Percentiles rank a stretch among this genome's conserved stretches.
phyloP scores from a whole-genome alignment of 2,888 invertebrate species.

The Agrochola circellaris region DNA sequence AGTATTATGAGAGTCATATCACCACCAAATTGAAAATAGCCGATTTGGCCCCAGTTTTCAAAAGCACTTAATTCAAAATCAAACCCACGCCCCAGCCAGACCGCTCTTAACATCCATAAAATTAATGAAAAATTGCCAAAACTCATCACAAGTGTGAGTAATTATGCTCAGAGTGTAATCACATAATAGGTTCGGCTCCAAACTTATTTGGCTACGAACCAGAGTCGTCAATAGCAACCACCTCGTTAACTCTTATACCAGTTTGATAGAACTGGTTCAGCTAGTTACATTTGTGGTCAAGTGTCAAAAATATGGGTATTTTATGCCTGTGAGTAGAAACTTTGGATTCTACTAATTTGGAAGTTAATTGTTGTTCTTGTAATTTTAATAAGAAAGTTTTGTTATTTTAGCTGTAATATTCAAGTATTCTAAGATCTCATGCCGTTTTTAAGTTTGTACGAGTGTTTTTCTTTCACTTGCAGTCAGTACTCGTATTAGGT shows the following conservation, averaged over 20 bases:
- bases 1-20: not conserved
- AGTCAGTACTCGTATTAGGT: not conserved
- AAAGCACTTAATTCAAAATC: not conserved
- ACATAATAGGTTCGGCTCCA: conserved; percentile 57
- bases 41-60: not conserved
- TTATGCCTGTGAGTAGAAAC: not conserved
- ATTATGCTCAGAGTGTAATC: conserved; percentile 57
- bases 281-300: conserved; percentile 38
- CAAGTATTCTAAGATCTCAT: not conserved
- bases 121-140: conserved; percentile 30
- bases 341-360: not conserved
- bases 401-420: not conserved
- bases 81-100: not conserved
- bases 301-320: conserved; percentile 18
- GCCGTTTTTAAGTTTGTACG: not conserved
- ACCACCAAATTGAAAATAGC: not conserved
- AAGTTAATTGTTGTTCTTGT: not conserved
- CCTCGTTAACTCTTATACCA: conserved; percentile 57
- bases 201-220: conserved; percentile 66
- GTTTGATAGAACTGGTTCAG: conserved; percentile 52
- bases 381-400: not conserved
- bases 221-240: conserved; percentile 54
- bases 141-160: conserved; percentile 42
- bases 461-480: not conserved
- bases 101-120: conserved; percentile 18